phyloP scores from a whole-genome alignment of 1,140 invertebrate species.

The Melitaea cinxia region DNA sequence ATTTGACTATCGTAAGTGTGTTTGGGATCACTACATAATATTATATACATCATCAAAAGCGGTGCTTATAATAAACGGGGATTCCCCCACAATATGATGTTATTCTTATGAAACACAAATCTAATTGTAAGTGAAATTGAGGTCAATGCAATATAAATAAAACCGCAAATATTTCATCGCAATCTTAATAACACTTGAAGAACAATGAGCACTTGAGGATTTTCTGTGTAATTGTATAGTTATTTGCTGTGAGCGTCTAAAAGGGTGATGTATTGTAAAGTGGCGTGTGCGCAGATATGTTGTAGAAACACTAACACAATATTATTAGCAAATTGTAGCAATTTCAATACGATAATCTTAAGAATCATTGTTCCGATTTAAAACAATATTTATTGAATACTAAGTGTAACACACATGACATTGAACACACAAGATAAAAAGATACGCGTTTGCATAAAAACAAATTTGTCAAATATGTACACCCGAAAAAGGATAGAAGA shows the following conservation, averaged over 20 bases:
- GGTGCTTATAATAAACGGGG: not conserved
- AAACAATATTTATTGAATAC: too few relatives aligned
- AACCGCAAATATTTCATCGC: not conserved
- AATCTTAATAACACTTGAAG: slow-evolving; percentile 8
- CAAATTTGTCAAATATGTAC: too few relatives aligned
- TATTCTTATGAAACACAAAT: slow-evolving; percentile 3
- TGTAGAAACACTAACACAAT: not conserved
- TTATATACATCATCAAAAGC: too few relatives aligned
- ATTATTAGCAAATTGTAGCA: too few relatives aligned
- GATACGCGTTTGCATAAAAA: too few relatives aligned
- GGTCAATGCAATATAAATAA: slow-evolving; percentile 7
- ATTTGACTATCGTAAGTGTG: too few relatives aligned
- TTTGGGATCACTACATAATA: too few relatives aligned
- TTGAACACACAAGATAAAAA: too few relatives aligned
- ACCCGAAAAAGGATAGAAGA: too few relatives aligned
- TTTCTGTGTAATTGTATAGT: slow-evolving; percentile 11
- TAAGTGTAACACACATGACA: too few relatives aligned
- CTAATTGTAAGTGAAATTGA: slow-evolving; percentile 15
- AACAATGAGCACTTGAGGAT: slow-evolving; percentile 17
- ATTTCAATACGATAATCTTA: too few relatives aligned
- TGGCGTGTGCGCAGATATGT: not conserved
- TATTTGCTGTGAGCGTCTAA: not conserved
- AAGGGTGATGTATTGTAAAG: not conserved
- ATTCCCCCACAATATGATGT: not conserved
- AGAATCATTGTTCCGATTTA: too few relatives aligned